Evolutionary conservation across 2,888 invertebrate genomes (phyloP).

Genomic region (Diaprepes abbreviatus): DNA sequence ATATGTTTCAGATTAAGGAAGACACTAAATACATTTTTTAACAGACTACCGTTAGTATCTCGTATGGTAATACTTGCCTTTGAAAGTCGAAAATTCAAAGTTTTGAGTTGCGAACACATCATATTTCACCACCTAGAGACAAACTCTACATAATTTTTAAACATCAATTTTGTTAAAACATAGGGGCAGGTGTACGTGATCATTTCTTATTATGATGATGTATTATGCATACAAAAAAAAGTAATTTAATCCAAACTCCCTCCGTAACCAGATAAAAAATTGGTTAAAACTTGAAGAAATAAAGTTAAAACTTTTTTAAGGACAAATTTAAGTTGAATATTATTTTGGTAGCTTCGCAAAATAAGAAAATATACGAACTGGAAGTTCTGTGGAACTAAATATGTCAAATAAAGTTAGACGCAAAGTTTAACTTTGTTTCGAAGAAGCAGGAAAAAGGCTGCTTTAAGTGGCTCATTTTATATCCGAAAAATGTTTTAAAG

Average conservation of each 20-base stretch:
- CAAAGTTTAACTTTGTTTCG: constrained; percentile 39
- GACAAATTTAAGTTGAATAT: constrained; percentile 39
- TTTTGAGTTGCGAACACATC: no score
- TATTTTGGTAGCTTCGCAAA: constrained; percentile 36
- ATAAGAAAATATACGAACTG: constrained; percentile 34
- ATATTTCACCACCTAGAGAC: no score
- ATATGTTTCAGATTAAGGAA: no score
- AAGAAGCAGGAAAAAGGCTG: constrained; percentile 37
- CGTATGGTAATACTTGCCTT: no score
- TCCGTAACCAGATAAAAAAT: constrained; percentile 5
- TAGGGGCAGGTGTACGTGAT: no score
- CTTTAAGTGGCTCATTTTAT: constrained; percentile 41
- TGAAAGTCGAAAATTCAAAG: no score
- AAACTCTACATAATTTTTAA: no score
- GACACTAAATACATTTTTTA: no score
- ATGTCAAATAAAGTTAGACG: constrained; percentile 42
- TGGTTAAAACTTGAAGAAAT: constrained; percentile 26
- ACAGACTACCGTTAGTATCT: no score
- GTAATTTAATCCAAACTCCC: constrained; percentile 3
- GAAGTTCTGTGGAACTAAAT: constrained; percentile 36
- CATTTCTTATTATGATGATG: no score
- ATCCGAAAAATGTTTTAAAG: constrained; percentile 30
- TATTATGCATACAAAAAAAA: no score
- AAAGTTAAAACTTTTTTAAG: constrained; percentile 38
- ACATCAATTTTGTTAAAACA: no score